These are phyloP conservation scores for Abscondita cerata DNA, from an alignment of 2,888 invertebrate species.

Conservation along the genomic window DNA sequence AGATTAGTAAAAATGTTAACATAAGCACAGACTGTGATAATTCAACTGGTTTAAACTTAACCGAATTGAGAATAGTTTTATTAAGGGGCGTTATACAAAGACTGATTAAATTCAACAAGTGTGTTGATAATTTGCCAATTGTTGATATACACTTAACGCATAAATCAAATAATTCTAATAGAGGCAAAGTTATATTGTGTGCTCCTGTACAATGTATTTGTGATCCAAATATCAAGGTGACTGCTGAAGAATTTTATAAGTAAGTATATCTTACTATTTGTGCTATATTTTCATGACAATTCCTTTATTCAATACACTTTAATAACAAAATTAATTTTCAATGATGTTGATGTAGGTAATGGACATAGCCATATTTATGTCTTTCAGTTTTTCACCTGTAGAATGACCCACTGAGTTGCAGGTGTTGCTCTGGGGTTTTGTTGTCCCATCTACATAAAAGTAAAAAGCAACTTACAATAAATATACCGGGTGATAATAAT, in stretches of 20 bases:
- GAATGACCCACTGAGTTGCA: too few relatives aligned
- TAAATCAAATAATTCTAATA: slow-evolving; percentile 56
- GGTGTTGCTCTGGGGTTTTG: too few relatives aligned
- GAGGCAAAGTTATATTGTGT: slow-evolving; percentile 58
- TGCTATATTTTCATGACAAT: too few relatives aligned
- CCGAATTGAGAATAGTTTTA: slow-evolving; percentile 53
- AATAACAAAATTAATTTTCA: too few relatives aligned
- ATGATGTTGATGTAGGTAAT: too few relatives aligned
- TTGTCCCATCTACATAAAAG: too few relatives aligned
- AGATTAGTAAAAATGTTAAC: slow-evolving; percentile 26
- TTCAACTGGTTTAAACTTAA: slow-evolving; percentile 52
- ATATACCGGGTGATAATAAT: too few relatives aligned
- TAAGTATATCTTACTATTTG: slow-evolving; percentile 44
- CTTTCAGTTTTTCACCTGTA: too few relatives aligned
- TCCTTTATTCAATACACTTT: too few relatives aligned
- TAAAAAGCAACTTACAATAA: too few relatives aligned
- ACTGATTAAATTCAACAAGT: slow-evolving; percentile 55
- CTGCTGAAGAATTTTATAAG: slow-evolving; percentile 63
- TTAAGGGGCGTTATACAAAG: slow-evolving; percentile 54
- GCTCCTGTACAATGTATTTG: slow-evolving; percentile 68
- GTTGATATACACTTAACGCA: slow-evolving; percentile 51
- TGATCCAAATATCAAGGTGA: slow-evolving; percentile 63
- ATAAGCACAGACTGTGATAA: slow-evolving; percentile 43
- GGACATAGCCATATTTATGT: too few relatives aligned
- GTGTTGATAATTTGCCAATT: slow-evolving; percentile 49